Base-by-base conservation (phyloP, 2,888 invertebrate species). In the Caenorhabditis parvicauda region DNA sequence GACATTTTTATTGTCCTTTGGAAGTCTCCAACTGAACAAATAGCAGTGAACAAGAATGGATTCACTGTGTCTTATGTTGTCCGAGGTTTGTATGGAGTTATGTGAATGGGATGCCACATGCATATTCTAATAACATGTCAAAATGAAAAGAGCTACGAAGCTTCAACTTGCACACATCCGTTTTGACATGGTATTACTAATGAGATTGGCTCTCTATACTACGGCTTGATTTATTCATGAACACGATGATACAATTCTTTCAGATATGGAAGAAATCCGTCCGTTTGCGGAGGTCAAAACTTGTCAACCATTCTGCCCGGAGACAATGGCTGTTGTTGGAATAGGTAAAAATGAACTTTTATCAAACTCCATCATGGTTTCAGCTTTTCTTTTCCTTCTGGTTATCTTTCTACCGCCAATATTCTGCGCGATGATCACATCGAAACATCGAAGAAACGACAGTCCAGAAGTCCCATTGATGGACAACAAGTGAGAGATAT, bases 401-500 rank as follows among this genome's bases (percentile, higher is more conserved):
- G 57, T 71, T 12, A 64, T 71, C 45, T 67, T 71, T 32, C 51
- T 71, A n/a, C 71, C 71, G 12, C 71, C 71, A 1, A 28, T 71
- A 35, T 50, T 71, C 25, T 71, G 71, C 48, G 64, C 71, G 5
- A 51, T 59, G 9, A 58, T 71, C 2, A 71, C 71, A 12, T 57
- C 64, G 27, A 54, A 56, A n/a, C 32, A 67, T 41, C 46, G 55
- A 43, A 45, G 69, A 39, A 67, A 64, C 41, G 53, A 53, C 9
- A 56, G 52, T 35, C 69, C 69, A 1, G 64, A 66, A 38, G 49
- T 70, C 12, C 69, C 69, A 21, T 42, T 70, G 29, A 64, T 70
- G 37, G 69, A 70, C 32, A 64, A 70, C 42, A 66, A 66, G 67
- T 67, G 22, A 19, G 44, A 22, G n/a, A 21, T 21, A 25, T 17